phyloP scores from a whole-genome alignment of 2,888 invertebrate genomes.

The Pegoplata infirma region DNA sequence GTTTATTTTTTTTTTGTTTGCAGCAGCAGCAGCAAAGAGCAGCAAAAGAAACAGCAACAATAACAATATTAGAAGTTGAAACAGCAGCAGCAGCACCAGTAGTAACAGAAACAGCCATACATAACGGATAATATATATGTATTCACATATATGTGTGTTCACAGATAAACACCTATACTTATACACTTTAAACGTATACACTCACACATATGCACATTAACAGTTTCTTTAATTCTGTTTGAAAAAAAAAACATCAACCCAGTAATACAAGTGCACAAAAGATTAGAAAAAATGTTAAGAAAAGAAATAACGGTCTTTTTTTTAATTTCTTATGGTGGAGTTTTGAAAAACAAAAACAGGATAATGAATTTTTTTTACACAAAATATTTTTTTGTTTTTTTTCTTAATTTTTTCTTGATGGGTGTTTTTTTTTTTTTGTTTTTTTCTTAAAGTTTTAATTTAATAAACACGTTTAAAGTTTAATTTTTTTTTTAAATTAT shows the following conservation, averaged over 20 bases:
- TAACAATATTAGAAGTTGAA: conserved; percentile 23
- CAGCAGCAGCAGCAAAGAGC: conserved; percentile 34
- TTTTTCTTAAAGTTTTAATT: conserved; percentile 21
- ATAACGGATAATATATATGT: conserved; percentile 43
- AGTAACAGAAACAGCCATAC: conserved; percentile 18
- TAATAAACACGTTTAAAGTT: no score
- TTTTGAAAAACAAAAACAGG: conserved; percentile 24
- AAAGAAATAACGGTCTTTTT: conserved; percentile 47
- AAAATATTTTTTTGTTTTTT: not conserved
- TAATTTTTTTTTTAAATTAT: not conserved
- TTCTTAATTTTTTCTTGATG: conserved; percentile 4
- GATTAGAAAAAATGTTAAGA: conserved; percentile 49
- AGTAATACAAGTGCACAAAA: conserved; percentile 58
- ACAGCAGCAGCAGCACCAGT: conserved; percentile 22
- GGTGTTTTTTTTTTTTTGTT: not conserved
- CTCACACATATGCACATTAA: conserved; percentile 24
- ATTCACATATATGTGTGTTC: not conserved
- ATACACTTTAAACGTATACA: not conserved
- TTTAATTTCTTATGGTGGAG: not conserved
- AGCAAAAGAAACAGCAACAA: conserved; percentile 27
- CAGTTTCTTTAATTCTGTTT: conserved; percentile 38
- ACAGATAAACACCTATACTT: not conserved
- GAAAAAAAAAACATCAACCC: no score
- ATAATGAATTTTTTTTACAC: conserved; percentile 38
- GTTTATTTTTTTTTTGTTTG: no score